These are phyloP conservation scores for Drosophila micromelanica DNA, from an alignment of 1,140 invertebrate species.

Conservation along the genomic window DNA sequence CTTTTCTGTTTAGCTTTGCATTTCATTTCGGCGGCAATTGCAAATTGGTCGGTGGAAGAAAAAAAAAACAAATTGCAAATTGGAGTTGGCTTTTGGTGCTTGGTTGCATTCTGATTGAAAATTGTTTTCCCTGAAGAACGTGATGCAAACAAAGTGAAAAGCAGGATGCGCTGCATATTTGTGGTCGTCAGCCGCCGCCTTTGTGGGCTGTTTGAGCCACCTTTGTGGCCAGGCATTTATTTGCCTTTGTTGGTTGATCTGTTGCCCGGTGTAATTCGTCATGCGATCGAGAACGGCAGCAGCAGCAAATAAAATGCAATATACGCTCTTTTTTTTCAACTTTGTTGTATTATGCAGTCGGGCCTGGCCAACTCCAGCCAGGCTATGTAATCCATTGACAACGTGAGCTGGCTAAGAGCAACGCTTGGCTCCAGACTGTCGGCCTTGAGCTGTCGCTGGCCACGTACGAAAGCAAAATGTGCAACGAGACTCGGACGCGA, in stretches of 20 bases:
- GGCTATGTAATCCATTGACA: constrained; percentile 31
- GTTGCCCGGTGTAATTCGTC: constrained; percentile 60
- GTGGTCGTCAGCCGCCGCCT: constrained; percentile 58
- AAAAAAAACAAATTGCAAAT: constrained; percentile 43
- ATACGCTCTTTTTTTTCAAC: too few relatives aligned
- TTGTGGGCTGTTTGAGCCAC: constrained; percentile 10
- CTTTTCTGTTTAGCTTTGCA: constrained; percentile 61
- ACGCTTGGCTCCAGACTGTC: constrained; percentile 59
- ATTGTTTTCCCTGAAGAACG: constrained; percentile 71
- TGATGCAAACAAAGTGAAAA: constrained; percentile 46
- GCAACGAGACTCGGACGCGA: constrained; percentile 50
- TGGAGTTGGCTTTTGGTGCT: constrained; percentile 2
- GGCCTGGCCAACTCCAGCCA: background rate
- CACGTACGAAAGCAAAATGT: constrained; percentile 75
- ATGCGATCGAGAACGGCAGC: constrained; percentile 53
- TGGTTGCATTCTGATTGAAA: constrained; percentile 41
- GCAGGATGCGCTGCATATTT: constrained; percentile 68
- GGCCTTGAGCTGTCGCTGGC: constrained; percentile 75
- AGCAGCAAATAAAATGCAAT: constrained; percentile 51
- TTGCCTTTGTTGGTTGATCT: constrained; percentile 55
- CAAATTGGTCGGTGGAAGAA: background rate
- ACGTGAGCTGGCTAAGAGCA: background rate
- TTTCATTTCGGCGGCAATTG: constrained; percentile 60
- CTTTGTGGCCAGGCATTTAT: constrained; percentile 29
- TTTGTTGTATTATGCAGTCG: constrained; percentile 51